phyloP scores from a whole-genome alignment of 2,888 invertebrate genomes.

The Pasiphila rectangulata region DNA sequence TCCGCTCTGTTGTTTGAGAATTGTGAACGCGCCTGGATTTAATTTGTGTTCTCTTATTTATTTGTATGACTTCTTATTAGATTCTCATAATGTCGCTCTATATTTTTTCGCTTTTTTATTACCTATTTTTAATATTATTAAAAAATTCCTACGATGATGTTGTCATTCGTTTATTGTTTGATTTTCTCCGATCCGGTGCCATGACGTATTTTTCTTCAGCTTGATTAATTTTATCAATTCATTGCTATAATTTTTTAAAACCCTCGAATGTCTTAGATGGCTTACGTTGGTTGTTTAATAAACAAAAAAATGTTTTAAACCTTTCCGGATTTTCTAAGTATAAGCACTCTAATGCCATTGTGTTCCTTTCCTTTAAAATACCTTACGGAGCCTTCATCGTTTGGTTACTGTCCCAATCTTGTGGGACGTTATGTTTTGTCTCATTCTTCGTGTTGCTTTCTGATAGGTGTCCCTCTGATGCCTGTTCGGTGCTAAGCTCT shows the following conservation, averaged over 20 bases:
- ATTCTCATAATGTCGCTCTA: slow-evolving; percentile 7
- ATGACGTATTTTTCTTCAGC: slow-evolving; percentile 6
- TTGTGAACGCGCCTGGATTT: slow-evolving; percentile 32
- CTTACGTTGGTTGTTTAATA: slow-evolving; percentile 4
- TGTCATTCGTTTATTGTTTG: slow-evolving; percentile 15
- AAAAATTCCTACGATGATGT: slow-evolving; percentile 9
- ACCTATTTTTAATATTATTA: slow-evolving; percentile 10
- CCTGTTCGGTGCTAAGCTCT: slow-evolving; percentile 1
- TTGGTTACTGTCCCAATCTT: neutral
- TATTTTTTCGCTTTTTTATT: slow-evolving; percentile 9
- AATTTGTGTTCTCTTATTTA: slow-evolving; percentile 23
- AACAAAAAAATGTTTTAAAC: slow-evolving; percentile 9
- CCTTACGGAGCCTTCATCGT: neutral
- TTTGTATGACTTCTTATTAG: slow-evolving; percentile 17
- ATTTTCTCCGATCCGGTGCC: slow-evolving; percentile 12
- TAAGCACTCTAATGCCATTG: slow-evolving; percentile 14
- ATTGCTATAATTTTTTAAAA: slow-evolving; percentile 1
- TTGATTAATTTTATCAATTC: slow-evolving; percentile 14
- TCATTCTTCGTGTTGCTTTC: neutral
- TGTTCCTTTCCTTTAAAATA: slow-evolving; percentile 1
- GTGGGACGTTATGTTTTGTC: neutral
- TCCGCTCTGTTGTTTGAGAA: slow-evolving; percentile 30
- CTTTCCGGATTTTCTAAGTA: slow-evolving; percentile 12
- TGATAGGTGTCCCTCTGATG: neutral
- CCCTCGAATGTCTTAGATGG: neutral